These are phyloP conservation scores for Crotophaga sulcirostris DNA, from an alignment of 2,113 vertebrate genomes.

Conservation along the genomic window DNA sequence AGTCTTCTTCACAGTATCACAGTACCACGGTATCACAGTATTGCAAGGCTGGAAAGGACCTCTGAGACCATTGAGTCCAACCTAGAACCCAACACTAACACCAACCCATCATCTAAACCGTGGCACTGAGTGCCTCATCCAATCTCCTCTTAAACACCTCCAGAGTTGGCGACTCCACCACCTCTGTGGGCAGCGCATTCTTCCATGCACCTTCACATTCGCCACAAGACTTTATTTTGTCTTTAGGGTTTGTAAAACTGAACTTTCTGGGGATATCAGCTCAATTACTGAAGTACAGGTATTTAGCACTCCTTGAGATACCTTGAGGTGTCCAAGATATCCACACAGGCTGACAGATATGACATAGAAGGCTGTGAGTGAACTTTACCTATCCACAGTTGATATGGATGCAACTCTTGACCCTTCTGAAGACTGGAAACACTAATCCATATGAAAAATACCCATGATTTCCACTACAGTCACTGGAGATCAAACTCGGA, in stretches of 20 bases:
- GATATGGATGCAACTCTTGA: not conserved
- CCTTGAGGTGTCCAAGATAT: not conserved
- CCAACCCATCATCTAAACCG: no score
- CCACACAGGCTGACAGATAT: not conserved
- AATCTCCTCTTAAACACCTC: no score
- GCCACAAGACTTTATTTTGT: not conserved
- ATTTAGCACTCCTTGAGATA: not conserved
- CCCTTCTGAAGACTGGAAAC: not conserved
- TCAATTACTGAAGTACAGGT: not conserved
- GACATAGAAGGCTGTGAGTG: no score
- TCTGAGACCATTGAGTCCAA: no score
- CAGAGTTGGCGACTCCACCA: no score
- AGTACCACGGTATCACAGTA: no score
- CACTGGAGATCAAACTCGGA: not conserved
- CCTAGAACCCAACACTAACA: no score
- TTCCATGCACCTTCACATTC: not conserved
- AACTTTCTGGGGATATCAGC: not conserved
- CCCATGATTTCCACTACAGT: not conserved
- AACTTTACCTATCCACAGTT: not conserved
- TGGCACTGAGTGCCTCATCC: no score
- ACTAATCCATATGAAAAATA: not conserved
- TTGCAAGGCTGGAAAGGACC: no score
- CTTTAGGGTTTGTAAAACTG: not conserved
- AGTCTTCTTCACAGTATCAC: no score
- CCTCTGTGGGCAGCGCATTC: no score